A percentile compares a stretch with the other conserved stretches of the same genome.
Evolutionary conservation across 2,797 vertebrate species (phyloP).

Genomic region (Oryzias sinensis): DNA sequence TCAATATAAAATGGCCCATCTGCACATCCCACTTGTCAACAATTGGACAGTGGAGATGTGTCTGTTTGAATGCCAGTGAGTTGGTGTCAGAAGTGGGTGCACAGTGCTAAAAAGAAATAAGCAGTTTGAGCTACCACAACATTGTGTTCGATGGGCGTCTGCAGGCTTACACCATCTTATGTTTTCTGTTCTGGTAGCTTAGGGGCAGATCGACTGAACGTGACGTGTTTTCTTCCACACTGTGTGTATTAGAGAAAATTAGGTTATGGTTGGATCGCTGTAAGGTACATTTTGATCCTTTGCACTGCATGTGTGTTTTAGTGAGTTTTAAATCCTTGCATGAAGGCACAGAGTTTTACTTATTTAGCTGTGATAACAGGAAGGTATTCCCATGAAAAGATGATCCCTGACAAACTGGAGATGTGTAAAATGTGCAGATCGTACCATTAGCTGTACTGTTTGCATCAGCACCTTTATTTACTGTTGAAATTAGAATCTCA

Average conservation of each 20-base stretch:
- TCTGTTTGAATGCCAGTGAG: too few relatives aligned
- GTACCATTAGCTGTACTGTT: conserved; percentile 39
- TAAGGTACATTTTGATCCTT: neutral
- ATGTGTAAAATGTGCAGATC: conserved; percentile 15
- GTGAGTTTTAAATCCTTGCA: neutral
- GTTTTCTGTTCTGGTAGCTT: neutral
- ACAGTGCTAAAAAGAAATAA: too few relatives aligned
- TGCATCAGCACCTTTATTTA: conserved; percentile 32
- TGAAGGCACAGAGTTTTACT: neutral
- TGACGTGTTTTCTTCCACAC: neutral
- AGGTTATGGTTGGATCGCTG: neutral
- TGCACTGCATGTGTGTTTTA: neutral
- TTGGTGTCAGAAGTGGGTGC: too few relatives aligned
- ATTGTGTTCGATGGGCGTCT: too few relatives aligned
- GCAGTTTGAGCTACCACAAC: too few relatives aligned
- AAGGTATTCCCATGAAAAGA: too few relatives aligned
- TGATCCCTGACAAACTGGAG: too few relatives aligned
- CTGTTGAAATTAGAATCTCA: conserved; percentile 30
- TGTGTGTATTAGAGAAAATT: neutral
- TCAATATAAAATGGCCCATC: too few relatives aligned
- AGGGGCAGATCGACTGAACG: neutral
- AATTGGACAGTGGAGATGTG: too few relatives aligned
- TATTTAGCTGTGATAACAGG: too few relatives aligned
- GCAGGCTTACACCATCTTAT: neutral
- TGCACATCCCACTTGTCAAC: too few relatives aligned